A percentile compares a stretch with the other conserved stretches of the same genome.
Conservation (phyloP, 2,888 invertebrate species). For the Hirtodrosophila cameraria region DNA sequence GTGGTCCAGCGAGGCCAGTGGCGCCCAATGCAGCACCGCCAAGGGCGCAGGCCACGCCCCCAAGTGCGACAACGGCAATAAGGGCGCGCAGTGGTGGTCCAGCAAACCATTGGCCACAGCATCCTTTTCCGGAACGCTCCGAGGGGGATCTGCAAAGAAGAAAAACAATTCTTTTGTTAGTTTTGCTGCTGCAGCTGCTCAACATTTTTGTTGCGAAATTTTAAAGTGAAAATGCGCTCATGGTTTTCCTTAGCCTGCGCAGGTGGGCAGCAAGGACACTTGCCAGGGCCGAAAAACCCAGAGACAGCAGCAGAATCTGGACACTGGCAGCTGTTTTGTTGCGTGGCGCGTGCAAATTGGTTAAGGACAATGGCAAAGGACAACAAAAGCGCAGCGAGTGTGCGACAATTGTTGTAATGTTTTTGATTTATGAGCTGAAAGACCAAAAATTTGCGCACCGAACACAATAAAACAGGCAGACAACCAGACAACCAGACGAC, state of each 20-base stretch:
- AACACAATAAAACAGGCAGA: slow-evolving; percentile 55
- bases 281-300: slow-evolving; percentile 4
- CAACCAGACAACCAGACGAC: slow-evolving; percentile 30
- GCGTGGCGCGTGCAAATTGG: slow-evolving; percentile 72
- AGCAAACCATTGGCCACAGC: slow-evolving; percentile 84
- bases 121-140: slow-evolving; percentile 84
- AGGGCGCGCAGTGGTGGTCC: slow-evolving; percentile 84
- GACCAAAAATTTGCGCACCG: slow-evolving; percentile 72
- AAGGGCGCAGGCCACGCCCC: slow-evolving; percentile 84
- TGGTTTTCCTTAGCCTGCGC: slow-evolving; percentile 24
- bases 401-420: slow-evolving; percentile 73
- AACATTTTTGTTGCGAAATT: slow-evolving; percentile 19
- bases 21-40: slow-evolving; percentile 84
- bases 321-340: slow-evolving; percentile 62
- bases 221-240: slow-evolving; percentile 7
- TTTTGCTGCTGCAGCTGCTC: slow-evolving; percentile 35
- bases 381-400: slow-evolving; percentile 60
- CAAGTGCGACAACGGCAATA: slow-evolving; percentile 84
- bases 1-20: slow-evolving; percentile 84
- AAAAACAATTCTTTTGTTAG: slow-evolving; percentile 47
- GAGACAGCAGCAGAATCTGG: neutral
- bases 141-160: slow-evolving; percentile 82
- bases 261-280: slow-evolving; percentile 57
- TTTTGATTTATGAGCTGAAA: slow-evolving; percentile 72
- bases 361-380: slow-evolving; percentile 31